Percentiles rank a stretch among this genome's conserved stretches.
Conservation (phyloP, 2,113 vertebrate species). For the Corynorhinus townsendii region DNA sequence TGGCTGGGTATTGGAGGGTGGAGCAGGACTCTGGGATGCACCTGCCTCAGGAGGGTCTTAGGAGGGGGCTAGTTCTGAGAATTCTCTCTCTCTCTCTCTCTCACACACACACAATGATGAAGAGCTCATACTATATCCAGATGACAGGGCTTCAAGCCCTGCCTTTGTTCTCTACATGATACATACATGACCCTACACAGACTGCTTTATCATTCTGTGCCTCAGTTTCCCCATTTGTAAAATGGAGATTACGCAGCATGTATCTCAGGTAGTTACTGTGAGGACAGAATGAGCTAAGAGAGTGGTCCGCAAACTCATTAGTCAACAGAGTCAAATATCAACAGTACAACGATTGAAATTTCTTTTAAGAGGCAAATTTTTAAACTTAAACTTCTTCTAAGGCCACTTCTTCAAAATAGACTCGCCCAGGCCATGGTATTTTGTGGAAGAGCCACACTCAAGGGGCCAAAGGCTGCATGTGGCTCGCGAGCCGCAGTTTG, state of each 20-base stretch:
- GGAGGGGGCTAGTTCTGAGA: not conserved
- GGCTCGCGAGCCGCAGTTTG: no score
- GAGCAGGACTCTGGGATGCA: not conserved
- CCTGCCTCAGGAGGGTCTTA: not conserved
- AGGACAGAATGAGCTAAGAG: not conserved
- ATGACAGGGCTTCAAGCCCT: no score
- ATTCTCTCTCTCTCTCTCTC: not conserved
- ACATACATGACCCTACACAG: not conserved
- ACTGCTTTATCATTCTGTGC: not conserved
- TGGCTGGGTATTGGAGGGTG: not conserved
- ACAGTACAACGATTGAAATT: no score
- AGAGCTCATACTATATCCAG: not conserved
- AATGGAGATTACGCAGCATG: not conserved
- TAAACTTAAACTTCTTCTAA: no score
- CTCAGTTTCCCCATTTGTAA: constrained; percentile 27
- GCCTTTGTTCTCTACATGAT: not conserved
- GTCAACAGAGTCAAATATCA: no score
- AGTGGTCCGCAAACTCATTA: no score
- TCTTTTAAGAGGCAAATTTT: no score
- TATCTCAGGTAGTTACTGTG: not conserved
- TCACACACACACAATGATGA: not conserved
- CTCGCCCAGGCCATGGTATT: no score
- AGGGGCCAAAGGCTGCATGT: no score
- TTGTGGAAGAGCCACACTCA: no score
- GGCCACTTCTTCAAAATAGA: no score